Conservation (phyloP, 2,888 invertebrate species). For the Aspidiotus destructor region DNA sequence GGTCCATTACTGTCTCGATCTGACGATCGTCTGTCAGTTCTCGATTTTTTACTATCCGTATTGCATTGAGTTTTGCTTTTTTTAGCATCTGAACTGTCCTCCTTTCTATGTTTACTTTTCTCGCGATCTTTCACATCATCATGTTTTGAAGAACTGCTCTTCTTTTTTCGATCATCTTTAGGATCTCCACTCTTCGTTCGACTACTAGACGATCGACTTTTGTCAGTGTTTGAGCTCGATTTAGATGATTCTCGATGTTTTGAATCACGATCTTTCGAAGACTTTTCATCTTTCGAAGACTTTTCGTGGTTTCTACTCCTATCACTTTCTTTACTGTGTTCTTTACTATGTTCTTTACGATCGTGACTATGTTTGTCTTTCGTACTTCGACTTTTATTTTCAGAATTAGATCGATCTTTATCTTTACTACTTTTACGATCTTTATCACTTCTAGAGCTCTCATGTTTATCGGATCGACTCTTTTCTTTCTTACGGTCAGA, state of each 20-base stretch:
- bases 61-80: constrained; percentile 20
- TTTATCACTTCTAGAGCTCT: neutral
- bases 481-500: constrained; percentile 19
- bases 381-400: constrained; percentile 10
- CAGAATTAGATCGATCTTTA: constrained; percentile 18
- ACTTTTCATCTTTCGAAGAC: neutral
- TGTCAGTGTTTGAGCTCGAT: neutral
- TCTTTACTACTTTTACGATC: constrained; percentile 15
- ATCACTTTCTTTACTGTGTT: neutral
- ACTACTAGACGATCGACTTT: neutral
- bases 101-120: constrained; percentile 12
- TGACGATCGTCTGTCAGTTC: constrained; percentile 55
- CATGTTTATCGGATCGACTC: constrained; percentile 16
- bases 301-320: neutral
- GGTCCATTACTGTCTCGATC: constrained; percentile 66
- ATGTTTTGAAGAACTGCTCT: constrained; percentile 3
- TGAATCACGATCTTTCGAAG: neutral
- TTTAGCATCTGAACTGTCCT: constrained; percentile 10
- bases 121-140: constrained; percentile 7
- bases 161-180: constrained; percentile 6
- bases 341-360: constrained; percentile 1
- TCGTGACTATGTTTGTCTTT: constrained; percentile 5
- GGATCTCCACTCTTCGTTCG: constrained; percentile 4
- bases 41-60: constrained; percentile 16
- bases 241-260: neutral